Conservation (phyloP, 1,140 invertebrate genomes). For the Ips nitidus region DNA sequence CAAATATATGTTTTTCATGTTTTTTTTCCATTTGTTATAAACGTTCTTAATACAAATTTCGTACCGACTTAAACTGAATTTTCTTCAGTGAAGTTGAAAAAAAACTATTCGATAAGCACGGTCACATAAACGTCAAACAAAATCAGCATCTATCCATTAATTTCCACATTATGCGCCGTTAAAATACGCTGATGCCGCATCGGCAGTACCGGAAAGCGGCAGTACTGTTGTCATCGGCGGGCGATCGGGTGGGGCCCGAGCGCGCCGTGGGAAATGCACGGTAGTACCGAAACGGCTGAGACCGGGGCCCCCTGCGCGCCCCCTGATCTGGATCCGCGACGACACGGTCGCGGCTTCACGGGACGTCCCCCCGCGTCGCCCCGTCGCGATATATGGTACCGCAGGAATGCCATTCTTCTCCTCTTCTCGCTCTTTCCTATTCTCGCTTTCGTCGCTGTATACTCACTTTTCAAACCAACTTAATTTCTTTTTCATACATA, state of each 20-base stretch:
- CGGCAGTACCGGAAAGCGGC: constrained; percentile 19
- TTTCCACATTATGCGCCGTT: background rate
- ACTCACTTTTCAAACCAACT: no score
- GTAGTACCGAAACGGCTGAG: constrained; percentile 11
- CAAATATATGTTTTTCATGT: no score
- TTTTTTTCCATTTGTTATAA: no score
- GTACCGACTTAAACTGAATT: no score
- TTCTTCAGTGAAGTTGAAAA: no score
- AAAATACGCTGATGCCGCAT: background rate
- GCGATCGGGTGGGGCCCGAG: constrained; percentile 13
- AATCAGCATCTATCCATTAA: background rate
- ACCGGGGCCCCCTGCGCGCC: constrained; percentile 7
- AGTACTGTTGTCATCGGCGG: background rate
- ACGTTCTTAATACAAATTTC: no score
- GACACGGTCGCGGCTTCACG: constrained; percentile 17
- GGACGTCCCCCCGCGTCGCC: background rate
- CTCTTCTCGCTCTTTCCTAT: constrained; percentile 3
- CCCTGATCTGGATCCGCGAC: constrained; percentile 15
- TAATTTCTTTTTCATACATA: no score
- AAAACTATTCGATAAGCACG: no score
- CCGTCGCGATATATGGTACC: constrained; percentile 24
- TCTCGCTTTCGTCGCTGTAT: background rate
- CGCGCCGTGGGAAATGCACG: constrained; percentile 25
- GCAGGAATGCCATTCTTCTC: constrained; percentile 19
- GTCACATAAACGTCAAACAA: no score